Conservation (phyloP, 2,888 invertebrate genomes). For the Therioaphis trifolii region DNA sequence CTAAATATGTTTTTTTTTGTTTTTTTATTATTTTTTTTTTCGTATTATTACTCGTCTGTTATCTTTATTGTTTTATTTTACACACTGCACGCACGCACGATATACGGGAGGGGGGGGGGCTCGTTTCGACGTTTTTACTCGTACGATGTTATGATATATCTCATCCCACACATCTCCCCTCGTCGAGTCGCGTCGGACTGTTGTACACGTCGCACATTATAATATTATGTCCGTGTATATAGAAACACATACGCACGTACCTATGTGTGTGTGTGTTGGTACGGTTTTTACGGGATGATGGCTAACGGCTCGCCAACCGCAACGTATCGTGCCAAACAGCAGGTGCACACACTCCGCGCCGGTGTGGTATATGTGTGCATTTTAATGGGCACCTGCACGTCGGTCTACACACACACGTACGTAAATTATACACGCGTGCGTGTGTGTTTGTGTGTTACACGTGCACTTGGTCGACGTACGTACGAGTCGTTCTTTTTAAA, state of each 20-base stretch:
- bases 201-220: not conserved
- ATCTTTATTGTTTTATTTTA: no score
- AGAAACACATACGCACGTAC: no score
- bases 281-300: not conserved
- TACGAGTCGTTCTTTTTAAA: not conserved
- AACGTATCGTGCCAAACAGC: conserved; percentile 51
- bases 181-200: not conserved
- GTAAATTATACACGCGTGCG: not conserved
- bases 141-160: not conserved
- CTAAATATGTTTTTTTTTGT: not conserved
- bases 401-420: no score
- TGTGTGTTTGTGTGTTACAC: not conserved
- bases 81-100: not conserved
- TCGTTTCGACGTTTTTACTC: not conserved
- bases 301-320: conserved; percentile 23
- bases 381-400: conserved; percentile 36
- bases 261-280: no score
- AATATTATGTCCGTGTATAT: not conserved
- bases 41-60: no score
- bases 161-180: conserved; percentile 21
- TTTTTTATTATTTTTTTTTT: not conserved
- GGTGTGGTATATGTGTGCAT: not conserved
- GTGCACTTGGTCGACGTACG: not conserved
- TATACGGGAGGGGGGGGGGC: not conserved
- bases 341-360: conserved; percentile 15